A percentile compares a stretch with the other conserved stretches of the same genome.
These are phyloP conservation scores for Anguilla pacifica DNA, from an alignment of 2,797 vertebrate genomes.

Conservation along the genomic window DNA sequence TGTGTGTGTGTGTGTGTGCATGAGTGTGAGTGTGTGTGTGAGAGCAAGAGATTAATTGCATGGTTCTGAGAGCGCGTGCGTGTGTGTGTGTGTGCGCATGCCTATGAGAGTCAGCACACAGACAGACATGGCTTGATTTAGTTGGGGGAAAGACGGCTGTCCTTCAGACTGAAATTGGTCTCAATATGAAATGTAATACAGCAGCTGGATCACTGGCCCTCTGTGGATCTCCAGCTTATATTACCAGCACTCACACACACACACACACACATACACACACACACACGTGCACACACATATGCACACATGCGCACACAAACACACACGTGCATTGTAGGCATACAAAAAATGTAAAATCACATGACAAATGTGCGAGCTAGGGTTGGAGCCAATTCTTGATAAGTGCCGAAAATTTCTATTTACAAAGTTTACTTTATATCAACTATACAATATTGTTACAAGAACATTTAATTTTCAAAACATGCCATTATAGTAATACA, in stretches of 20 bases:
- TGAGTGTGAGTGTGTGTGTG: slow-evolving; percentile 35
- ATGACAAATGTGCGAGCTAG: neutral
- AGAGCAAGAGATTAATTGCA: neutral
- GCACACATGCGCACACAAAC: slow-evolving; percentile 10
- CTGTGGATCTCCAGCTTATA: slow-evolving; percentile 63
- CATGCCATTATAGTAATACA: neutral
- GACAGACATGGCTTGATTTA: slow-evolving; percentile 68
- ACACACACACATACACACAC: slow-evolving; percentile 31
- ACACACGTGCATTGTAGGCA: neutral
- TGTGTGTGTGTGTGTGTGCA: slow-evolving; percentile 11
- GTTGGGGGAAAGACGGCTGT: slow-evolving; percentile 73
- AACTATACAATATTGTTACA: neutral
- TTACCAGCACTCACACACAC: slow-evolving; percentile 53
- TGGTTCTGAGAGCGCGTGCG: slow-evolving; percentile 35
- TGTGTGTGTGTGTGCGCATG: slow-evolving; percentile 32
- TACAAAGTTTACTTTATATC: neutral
- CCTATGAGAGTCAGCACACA: slow-evolving; percentile 50
- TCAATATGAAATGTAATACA: slow-evolving; percentile 80
- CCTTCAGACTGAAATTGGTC: slow-evolving; percentile 76
- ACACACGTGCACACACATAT: neutral
- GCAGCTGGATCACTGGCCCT: slow-evolving; percentile 63
- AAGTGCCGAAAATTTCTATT: neutral
- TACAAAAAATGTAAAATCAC: neutral
- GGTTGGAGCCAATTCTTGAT: neutral
- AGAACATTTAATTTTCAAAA: neutral